Evolutionary conservation across 2,888 invertebrate species (phyloP).

Genomic region (Chaitophorus viminalis): DNA sequence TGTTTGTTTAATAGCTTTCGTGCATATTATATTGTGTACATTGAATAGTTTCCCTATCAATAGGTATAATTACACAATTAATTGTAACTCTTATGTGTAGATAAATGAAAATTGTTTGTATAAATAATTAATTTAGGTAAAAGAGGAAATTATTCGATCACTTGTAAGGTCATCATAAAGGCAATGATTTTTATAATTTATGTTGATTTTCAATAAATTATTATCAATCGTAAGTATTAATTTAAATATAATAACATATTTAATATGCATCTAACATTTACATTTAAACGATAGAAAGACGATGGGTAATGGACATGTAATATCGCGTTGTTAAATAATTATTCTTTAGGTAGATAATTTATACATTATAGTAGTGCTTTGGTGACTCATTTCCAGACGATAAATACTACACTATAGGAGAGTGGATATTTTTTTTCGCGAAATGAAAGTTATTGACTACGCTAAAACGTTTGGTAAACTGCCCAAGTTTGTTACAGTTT

Average conservation of each 20-base stretch:
- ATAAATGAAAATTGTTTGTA: background rate
- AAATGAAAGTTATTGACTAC: conserved; percentile 17
- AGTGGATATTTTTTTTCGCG: background rate
- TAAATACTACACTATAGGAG: background rate
- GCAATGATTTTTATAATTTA: too few relatives aligned
- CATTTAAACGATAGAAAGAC: too few relatives aligned
- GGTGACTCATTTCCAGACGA: background rate
- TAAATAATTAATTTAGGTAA: background rate
- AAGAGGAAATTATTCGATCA: background rate
- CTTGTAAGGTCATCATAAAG: background rate
- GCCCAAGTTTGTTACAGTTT: conserved; percentile 8
- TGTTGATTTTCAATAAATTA: too few relatives aligned
- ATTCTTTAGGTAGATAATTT: background rate
- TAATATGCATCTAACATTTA: too few relatives aligned
- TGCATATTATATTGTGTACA: background rate
- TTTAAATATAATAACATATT: too few relatives aligned
- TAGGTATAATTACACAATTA: background rate
- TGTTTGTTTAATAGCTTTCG: conserved; percentile 22
- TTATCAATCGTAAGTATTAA: too few relatives aligned
- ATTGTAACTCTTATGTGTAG: background rate
- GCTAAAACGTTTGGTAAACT: conserved; percentile 8
- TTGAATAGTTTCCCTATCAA: background rate
- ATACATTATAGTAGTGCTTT: background rate
- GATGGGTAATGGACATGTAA: too few relatives aligned
- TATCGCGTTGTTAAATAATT: too few relatives aligned